Evolutionary conservation across 2,113 vertebrate genomes (phyloP), one percentile per base, ranked within the genome.

Genomic region (Catharus fuscescens): DNA sequence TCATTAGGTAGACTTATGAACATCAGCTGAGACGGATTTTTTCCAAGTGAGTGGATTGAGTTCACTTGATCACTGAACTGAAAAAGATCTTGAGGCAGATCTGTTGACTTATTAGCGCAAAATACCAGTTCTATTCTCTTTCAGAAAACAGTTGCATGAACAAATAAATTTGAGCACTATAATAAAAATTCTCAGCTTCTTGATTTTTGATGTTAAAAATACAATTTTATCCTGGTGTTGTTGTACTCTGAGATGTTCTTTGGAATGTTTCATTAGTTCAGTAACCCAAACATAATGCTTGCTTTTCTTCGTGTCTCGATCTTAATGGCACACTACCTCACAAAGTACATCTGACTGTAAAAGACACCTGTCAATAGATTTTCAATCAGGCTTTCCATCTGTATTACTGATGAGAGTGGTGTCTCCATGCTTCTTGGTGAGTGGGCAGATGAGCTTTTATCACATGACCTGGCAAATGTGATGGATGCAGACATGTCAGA

Each of bases 21-120:
- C 34, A 60, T 86, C 94, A 94, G 88, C 91, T 93, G 93, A 92
- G 57, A 82, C 3, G 0, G 61, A 93, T 94, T 93, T 88, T 59
- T 80, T 92, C 76, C 48, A 88, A 64, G 65, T 82, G 79, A 86
- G 42, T 56, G 38, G 38, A 81, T 36, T 53, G 71, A 67, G 18
- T 74, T 71, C 8, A 82, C 34, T 88, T 40, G 44, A 76, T 60
- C 71, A 92, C 87, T 44, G 53, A 92, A 93, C 44, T 56, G 66
- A 38, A 88, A 87, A 90, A 76, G 45, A 72, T 56, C 48, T 65
- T 47, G 34, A 92, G 50, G 66, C n/a, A 32, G 66, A 77, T 83
- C 26, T 72, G 29, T 88, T 82, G 50, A 88, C 31, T 72, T 52
- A 52, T 10, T 57, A 59, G 12, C 47, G 7, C 48, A 80, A 89